Evolutionary conservation across 1,140 invertebrate genomes (phyloP).

Genomic region (Gryon sp.): DNA sequence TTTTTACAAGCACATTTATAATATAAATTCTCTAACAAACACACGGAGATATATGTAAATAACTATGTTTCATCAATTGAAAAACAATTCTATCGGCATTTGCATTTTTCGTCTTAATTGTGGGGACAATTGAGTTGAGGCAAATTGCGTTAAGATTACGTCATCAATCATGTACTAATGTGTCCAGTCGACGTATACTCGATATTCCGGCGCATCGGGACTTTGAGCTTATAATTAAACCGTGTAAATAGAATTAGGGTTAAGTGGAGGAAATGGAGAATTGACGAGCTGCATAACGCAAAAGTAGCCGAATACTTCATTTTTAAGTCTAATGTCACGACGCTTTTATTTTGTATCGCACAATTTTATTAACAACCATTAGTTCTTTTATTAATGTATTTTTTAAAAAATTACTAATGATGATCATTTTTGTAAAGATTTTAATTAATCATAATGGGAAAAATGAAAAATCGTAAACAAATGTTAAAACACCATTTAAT

Average conservation of each 20-base stretch:
- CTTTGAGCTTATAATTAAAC: constrained; percentile 54
- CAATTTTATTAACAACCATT: too few relatives aligned
- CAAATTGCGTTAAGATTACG: constrained; percentile 54
- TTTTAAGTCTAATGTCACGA: too few relatives aligned
- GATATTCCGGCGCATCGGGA: constrained; percentile 52
- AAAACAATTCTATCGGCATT: constrained; percentile 30
- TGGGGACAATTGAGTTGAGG: constrained; percentile 23
- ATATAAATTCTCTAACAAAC: constrained; percentile 43
- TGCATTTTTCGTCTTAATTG: constrained; percentile 52
- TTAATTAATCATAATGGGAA: too few relatives aligned
- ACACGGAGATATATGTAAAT: neutral
- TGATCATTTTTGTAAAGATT: too few relatives aligned
- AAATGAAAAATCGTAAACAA: too few relatives aligned
- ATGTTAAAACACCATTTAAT: too few relatives aligned
- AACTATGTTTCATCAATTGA: neutral
- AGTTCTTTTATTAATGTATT: too few relatives aligned
- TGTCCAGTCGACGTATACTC: constrained; percentile 44
- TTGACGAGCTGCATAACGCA: constrained; percentile 51
- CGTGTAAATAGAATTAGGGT: constrained; percentile 62
- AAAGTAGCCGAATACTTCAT: too few relatives aligned
- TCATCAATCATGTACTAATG: constrained; percentile 51
- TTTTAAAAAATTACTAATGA: too few relatives aligned
- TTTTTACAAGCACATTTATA: constrained; percentile 25
- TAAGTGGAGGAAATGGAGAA: constrained; percentile 63
- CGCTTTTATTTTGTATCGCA: too few relatives aligned